Percentiles rank a stretch among this genome's conserved stretches.
Evolutionary conservation across 1,140 invertebrate species (phyloP).

Genomic region (Drosophila bifasciata): DNA sequence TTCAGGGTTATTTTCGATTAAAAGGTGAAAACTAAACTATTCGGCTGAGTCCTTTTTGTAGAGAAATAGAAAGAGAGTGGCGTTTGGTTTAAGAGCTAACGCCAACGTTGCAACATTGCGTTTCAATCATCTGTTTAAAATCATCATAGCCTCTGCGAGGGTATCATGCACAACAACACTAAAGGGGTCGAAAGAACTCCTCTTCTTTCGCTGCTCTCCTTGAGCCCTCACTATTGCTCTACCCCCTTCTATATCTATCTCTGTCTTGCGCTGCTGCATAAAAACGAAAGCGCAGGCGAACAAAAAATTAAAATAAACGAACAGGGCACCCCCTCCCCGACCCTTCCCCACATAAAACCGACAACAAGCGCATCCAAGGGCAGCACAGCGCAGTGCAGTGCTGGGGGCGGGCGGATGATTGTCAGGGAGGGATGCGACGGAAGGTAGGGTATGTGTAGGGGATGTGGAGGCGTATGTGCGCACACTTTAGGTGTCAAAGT

Average conservation of each 20-base stretch:
- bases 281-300: slow-evolving; percentile 65
- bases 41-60: no score
- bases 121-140: no score
- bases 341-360: background rate
- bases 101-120: no score
- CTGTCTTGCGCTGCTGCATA: slow-evolving; percentile 21
- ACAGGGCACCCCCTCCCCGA: slow-evolving; percentile 44
- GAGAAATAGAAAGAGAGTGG: no score
- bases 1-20: no score
- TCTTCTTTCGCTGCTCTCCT: slow-evolving; percentile 10
- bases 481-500: slow-evolving; percentile 81
- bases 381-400: background rate
- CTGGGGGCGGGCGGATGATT: background rate
- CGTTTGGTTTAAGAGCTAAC: no score
- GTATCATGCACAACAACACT: no score
- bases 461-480: slow-evolving; percentile 63
- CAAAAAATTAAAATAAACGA: slow-evolving; percentile 81
- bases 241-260: slow-evolving; percentile 27
- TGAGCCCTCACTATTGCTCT: background rate
- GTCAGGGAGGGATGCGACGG: background rate
- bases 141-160: no score
- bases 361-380: slow-evolving; percentile 47
- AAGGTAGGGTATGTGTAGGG: background rate
- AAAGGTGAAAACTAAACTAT: no score
- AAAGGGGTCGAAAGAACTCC: slow-evolving; percentile 8